Evolutionary conservation across 37 sponge, comb jelly and placozoan genomes (phyloP), one percentile per base, ranked within the genome.

Genomic region (Hexactinellida sp.): DNA sequence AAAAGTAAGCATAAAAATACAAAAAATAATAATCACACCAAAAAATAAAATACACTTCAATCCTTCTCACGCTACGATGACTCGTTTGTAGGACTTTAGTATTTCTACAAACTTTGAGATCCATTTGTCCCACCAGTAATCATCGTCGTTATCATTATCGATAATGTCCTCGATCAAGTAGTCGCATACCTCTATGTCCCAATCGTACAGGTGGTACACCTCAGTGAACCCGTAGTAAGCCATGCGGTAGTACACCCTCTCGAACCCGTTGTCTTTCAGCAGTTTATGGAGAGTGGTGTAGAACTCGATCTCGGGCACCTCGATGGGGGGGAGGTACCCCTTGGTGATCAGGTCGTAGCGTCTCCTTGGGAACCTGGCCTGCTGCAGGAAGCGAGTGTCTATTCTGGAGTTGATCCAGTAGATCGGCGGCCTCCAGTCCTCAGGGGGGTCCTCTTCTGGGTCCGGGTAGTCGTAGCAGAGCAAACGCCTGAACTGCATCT

Each of bases 401-500:
- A 63, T 63, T 23, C 76, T 63, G 34, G 19, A 21, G 34, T 63
- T 63, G 28, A 63, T n/a, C 76, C 76, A 63, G 34, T 63, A 63
- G 76, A 63, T 63, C 32, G 76, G 76, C 76, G 30, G 3, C 30
- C 34, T 28, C 21, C 21, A 63, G 25, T 63, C 21, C 5, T 63
- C 76, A 7, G 76, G 76, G 28, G 76, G 76, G 13, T 63, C 76
- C 5, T 63, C 76, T 63, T 63, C 13, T 23, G 76, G 76, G 30
- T 63, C 76, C 5, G 76, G 76, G 13, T 63, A 63, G 30, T 63
- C 76, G 76, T 63, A 63, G 76, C 76, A 63, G 30, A 63, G 76
- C 21, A 63, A n/a, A 21, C 30, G 3, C 34, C 34, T 63, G 30
- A 32, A 63, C 25, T n/a, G 1, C 21, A 25, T 63, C 76, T 63